Conservation (phyloP, 2,888 invertebrate genomes). For the Odontocolon sp. region DNA sequence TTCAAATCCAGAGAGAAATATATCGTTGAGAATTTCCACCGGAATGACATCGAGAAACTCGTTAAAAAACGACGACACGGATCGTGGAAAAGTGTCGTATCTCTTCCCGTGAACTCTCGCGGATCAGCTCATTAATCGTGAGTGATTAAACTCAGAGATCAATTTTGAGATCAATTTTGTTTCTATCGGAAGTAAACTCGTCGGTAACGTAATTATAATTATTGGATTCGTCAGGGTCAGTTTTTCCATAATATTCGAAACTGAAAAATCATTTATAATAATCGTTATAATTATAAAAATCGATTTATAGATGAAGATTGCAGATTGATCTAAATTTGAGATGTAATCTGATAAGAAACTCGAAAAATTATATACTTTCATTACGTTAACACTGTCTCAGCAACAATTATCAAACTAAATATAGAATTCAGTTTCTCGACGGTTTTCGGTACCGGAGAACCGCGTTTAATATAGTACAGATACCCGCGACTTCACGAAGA, state of each 20-base stretch:
- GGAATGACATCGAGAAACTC: slow-evolving; percentile 16
- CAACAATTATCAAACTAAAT: slow-evolving; percentile 1
- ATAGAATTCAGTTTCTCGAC: slow-evolving; percentile 7
- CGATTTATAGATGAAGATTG: too few species aligned
- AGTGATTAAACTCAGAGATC: background rate
- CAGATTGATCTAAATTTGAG: too few species aligned
- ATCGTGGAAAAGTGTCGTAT: background rate
- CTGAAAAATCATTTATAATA: too few species aligned
- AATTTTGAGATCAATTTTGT: background rate
- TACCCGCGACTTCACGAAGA: too few species aligned
- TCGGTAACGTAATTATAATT: background rate
- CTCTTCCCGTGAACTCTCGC: slow-evolving; percentile 1
- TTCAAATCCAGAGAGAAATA: slow-evolving; percentile 24
- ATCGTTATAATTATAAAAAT: too few species aligned
- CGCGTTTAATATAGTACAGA: slow-evolving; percentile 10
- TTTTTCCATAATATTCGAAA: too few species aligned
- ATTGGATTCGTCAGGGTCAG: too few species aligned
- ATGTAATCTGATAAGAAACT: too few species aligned
- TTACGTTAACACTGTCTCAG: slow-evolving; percentile 13
- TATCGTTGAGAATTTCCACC: slow-evolving; percentile 24
- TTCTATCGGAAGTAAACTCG: background rate
- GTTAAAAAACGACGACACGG: background rate
- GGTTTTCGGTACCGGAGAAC: slow-evolving; percentile 2
- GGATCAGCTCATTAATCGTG: background rate
- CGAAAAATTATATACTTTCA: too few species aligned